Evolutionary conservation across 2,113 vertebrate species (phyloP).

Genomic region (Cyprinus carpio): DNA sequence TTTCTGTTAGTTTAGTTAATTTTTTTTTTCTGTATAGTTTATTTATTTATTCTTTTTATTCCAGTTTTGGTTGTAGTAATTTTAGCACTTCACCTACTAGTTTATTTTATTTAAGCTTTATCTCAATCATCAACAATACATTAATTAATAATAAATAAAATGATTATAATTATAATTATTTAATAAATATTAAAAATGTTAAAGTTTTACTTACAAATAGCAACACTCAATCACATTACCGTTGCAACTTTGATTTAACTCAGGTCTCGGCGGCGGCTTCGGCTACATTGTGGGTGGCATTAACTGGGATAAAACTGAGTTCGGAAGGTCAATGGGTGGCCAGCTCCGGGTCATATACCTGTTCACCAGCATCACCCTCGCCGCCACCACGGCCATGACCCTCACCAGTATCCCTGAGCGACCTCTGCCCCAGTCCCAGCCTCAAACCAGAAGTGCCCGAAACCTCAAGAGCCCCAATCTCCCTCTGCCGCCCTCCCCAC

Average conservation of each 20-base stretch:
- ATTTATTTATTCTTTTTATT: no score
- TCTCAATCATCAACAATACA: neutral
- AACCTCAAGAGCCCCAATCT: conserved; percentile 93
- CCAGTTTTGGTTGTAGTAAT: neutral
- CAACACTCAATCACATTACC: neutral
- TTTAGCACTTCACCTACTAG: no score
- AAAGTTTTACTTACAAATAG: neutral
- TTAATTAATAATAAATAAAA: no score
- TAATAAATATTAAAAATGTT: no score
- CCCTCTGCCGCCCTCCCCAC: conserved; percentile 90
- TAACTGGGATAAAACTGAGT: conserved; percentile 92
- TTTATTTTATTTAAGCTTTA: neutral
- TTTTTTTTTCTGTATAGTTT: no score
- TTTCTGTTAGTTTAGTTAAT: no score
- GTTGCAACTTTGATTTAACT: neutral
- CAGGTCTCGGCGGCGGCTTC: conserved; percentile 95
- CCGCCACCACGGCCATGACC: conserved; percentile 85
- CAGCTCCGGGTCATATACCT: conserved; percentile 94
- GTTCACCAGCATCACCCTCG: conserved; percentile 89
- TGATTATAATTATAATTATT: no score
- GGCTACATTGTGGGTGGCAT: conserved; percentile 97
- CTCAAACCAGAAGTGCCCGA: conserved; percentile 73
- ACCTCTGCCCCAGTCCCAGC: conserved; percentile 75
- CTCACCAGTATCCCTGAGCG: conserved; percentile 92
- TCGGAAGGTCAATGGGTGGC: conserved; percentile 89